Evolutionary conservation across 2,888 invertebrate species (phyloP), one percentile per base, ranked within the genome.

Genomic region (Amorpha juglandis): DNA sequence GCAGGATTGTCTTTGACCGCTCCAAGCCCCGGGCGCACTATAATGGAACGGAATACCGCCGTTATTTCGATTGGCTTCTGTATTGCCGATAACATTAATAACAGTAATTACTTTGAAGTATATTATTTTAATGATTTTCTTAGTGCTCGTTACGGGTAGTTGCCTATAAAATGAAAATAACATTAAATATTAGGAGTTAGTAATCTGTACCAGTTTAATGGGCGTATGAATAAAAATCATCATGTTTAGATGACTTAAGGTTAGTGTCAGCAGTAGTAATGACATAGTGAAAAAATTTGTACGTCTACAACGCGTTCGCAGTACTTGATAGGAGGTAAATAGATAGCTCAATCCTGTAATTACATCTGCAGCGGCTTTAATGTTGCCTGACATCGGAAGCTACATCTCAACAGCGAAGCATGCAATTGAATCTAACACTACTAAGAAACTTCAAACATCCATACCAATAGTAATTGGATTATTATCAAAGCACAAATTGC

Each of bases 21-120:
- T 77, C 78, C 72, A 72, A 74, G 89, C 91, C 90, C 74, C 78
- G 71, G 89, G 91, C 89, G 72, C 68, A 70, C 78, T 78, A 79
- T 91, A 90, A 89, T 89, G 85, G 78, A 84, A 79, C 77, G 70
- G 75, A 84, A 81, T 84, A 83, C 79, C 84, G 79, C 82, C 77
- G 83, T 86, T 86, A 86, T 83, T 84, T 80, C 84, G 83, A 87
- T 87, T 84, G 84, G 89, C 91, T 91, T 81, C 91, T 82, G 91
- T 89, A 82, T 87, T 86, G 79, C 79, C 81, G 84, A 87, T 85
- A 82, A 81, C 80, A 81, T 86, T 86, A 86, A 87, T 86, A 87
- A 84, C 82, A 80, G 78, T 87, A 80, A 87, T 89, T 85, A 86
- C 75, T 78, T 78, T 74, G 71, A 66, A 80, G 72, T 79, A 75